Evolutionary conservation across 1,140 invertebrate genomes (phyloP).

Genomic region (Acromyrmex echinatior): DNA sequence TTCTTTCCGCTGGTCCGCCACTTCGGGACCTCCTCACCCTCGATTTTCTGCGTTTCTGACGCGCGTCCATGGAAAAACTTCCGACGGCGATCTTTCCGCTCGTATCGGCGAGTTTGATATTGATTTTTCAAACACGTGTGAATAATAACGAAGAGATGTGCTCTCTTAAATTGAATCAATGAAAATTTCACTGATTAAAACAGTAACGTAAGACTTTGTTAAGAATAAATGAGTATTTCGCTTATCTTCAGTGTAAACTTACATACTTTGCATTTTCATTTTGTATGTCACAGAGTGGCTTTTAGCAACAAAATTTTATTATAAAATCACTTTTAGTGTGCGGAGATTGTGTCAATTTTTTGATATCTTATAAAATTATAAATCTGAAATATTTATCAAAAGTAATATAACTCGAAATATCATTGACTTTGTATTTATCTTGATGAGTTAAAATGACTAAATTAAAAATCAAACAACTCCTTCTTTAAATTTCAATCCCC

Average conservation of each 20-base stretch:
- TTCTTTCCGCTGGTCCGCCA: constrained; percentile 18
- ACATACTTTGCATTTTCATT: neutral
- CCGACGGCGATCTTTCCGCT: constrained; percentile 56
- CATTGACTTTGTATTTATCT: too few relatives aligned
- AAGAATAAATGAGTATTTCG: neutral
- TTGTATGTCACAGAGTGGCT: neutral
- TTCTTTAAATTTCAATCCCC: too few relatives aligned
- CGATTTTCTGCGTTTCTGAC: constrained; percentile 70
- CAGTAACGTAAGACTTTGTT: neutral
- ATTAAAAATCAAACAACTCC: too few relatives aligned
- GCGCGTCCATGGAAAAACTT: constrained; percentile 65
- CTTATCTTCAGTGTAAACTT: neutral
- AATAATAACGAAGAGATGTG: constrained; percentile 8
- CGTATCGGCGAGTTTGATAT: constrained; percentile 55
- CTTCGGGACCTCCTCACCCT: constrained; percentile 63
- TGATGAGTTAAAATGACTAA: too few relatives aligned
- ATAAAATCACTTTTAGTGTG: neutral
- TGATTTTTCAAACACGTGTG: constrained; percentile 56
- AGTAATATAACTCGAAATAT: too few relatives aligned
- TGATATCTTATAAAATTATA: too few relatives aligned
- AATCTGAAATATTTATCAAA: too few relatives aligned
- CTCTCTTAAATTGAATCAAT: neutral
- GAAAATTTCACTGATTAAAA: neutral
- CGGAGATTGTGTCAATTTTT: too few relatives aligned
- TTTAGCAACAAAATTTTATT: neutral